phyloP scores from a whole-genome alignment of 2,797 vertebrate genomes.

The Ctenopoma kingsleyae region DNA sequence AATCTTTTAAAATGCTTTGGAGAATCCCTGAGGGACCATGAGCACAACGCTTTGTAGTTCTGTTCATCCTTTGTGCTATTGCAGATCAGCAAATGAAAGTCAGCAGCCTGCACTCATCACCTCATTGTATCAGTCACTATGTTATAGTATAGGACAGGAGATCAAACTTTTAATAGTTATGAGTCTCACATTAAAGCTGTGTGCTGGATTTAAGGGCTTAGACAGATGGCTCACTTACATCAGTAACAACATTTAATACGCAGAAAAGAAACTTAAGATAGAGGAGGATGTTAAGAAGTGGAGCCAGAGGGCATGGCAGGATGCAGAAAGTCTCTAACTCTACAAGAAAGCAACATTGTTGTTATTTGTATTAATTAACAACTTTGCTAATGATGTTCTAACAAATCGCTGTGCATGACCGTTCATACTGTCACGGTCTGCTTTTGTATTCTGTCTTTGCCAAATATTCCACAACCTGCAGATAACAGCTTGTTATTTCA shows the following conservation, averaged over 20 bases:
- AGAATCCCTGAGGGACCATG: slow-evolving; percentile 28
- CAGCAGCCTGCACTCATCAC: slow-evolving; percentile 30
- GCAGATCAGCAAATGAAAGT: slow-evolving; percentile 31
- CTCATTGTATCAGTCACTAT: slow-evolving; percentile 4
- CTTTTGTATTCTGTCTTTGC: not conserved
- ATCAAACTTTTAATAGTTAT: slow-evolving; percentile 1
- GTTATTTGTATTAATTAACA: not conserved
- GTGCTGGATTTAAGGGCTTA: not conserved
- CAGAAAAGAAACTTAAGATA: not conserved
- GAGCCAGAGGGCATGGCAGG: too few species aligned
- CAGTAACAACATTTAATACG: not conserved
- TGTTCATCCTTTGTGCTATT: slow-evolving; percentile 14
- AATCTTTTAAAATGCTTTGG: slow-evolving; percentile 31
- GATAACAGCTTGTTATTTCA: too few species aligned
- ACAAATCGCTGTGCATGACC: not conserved
- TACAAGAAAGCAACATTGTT: too few species aligned
- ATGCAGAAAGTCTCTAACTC: too few species aligned
- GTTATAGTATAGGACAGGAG: slow-evolving; percentile 7
- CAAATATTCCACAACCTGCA: too few species aligned
- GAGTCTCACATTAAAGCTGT: not conserved
- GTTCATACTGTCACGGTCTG: not conserved
- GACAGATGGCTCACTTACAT: not conserved
- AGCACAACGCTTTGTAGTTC: slow-evolving; percentile 1
- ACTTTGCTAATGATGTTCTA: not conserved
- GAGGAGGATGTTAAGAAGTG: not conserved